Evolutionary conservation across 2,888 invertebrate genomes (phyloP).

Genomic region (Spisula subtruncata): DNA sequence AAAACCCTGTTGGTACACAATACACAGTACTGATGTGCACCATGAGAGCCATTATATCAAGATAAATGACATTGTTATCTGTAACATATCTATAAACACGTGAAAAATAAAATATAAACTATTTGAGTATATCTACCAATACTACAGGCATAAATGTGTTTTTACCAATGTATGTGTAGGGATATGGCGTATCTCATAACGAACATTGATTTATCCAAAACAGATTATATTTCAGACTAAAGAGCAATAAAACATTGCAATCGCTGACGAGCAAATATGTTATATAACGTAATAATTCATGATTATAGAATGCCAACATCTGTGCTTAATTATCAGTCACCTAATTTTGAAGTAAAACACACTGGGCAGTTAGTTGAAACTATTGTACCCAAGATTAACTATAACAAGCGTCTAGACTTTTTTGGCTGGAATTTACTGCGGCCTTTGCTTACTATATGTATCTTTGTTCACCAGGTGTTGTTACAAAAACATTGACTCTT

Average conservation of each 20-base stretch:
- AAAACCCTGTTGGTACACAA: neutral
- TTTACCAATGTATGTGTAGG: neutral
- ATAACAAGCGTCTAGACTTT: neutral
- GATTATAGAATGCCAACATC: neutral
- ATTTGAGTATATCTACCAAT: neutral
- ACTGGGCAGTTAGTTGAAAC: neutral
- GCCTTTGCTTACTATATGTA: neutral
- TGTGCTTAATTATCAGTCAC: neutral
- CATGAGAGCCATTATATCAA: neutral
- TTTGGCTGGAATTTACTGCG: neutral
- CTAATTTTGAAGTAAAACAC: neutral
- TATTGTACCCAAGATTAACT: neutral
- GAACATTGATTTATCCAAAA: neutral
- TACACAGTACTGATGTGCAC: neutral
- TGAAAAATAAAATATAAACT: constrained; percentile 8
- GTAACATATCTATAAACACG: neutral
- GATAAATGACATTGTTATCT: neutral
- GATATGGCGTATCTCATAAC: neutral
- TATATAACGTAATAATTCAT: too few relatives aligned
- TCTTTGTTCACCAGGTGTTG: neutral
- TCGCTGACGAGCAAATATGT: too few relatives aligned
- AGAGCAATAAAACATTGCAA: too few relatives aligned
- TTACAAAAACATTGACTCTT: neutral
- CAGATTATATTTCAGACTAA: too few relatives aligned
- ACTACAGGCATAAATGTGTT: neutral